Percentiles rank a stretch among this genome's conserved stretches.
Conservation (phyloP, 2,888 invertebrate species). For the Sialis lutaria region DNA sequence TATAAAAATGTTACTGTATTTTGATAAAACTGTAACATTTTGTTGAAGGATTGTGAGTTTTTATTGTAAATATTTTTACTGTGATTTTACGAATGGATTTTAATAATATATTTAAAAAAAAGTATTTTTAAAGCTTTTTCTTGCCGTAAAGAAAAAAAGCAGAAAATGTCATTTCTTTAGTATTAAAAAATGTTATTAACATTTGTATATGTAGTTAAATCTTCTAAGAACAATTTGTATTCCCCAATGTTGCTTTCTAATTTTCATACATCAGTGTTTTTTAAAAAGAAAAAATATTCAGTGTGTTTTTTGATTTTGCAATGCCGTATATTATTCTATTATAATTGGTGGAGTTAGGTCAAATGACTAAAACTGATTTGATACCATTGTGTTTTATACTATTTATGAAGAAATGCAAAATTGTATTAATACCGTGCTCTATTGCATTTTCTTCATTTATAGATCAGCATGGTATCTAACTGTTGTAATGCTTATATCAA, state of each 20-base stretch:
- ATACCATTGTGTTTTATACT: neutral
- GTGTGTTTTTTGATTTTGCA: neutral
- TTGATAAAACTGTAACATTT: no score
- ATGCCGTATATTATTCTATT: neutral
- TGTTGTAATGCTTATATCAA: conserved; percentile 6
- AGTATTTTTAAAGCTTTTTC: conserved; percentile 6
- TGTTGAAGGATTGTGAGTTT: neutral
- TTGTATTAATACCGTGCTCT: no score
- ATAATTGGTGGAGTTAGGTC: neutral
- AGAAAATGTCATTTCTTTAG: neutral
- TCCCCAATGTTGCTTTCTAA: neutral
- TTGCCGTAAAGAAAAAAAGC: conserved; percentile 3
- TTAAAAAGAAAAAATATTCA: neutral
- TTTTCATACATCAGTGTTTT: neutral
- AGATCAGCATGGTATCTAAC: neutral
- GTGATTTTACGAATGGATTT: conserved; percentile 7
- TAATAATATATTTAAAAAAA: conserved; percentile 4
- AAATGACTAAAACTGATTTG: neutral
- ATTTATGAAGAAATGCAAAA: no score
- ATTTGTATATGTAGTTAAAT: no score
- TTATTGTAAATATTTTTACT: conserved; percentile 7
- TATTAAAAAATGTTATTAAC: neutral
- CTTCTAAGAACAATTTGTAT: neutral
- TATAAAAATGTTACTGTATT: no score
- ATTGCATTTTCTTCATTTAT: no score